These are phyloP conservation scores for Tiliqua scincoides DNA, from an alignment of 2,113 vertebrate species.

Conservation along the genomic window DNA sequence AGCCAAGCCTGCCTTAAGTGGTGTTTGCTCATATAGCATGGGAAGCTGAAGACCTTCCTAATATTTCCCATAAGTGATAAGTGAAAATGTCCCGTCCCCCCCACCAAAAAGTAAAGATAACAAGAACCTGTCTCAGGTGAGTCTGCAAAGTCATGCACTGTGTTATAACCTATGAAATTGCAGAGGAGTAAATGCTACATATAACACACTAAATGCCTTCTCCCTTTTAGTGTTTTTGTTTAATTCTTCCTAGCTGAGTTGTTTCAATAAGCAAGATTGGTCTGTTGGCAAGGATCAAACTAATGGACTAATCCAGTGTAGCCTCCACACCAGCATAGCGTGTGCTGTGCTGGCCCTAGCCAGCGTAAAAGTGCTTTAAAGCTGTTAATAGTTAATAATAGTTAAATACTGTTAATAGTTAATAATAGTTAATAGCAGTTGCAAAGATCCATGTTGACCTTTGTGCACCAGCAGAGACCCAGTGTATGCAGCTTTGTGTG, in stretches of 20 bases:
- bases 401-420: too few relatives aligned
- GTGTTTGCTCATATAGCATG: conserved; percentile 79
- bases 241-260: not conserved
- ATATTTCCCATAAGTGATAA: conserved; percentile 82
- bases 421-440: too few relatives aligned
- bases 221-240: not conserved
- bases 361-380: too few relatives aligned
- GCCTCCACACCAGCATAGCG: too few relatives aligned
- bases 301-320: too few relatives aligned
- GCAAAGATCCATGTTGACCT: too few relatives aligned
- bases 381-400: too few relatives aligned
- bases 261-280: not conserved
- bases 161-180: conserved; percentile 41
- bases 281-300: not conserved
- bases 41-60: conserved; percentile 80
- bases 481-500: too few relatives aligned
- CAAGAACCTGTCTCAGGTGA: not conserved
- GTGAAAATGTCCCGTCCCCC: conserved; percentile 35
- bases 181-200: conserved; percentile 49
- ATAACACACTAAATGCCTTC: not conserved
- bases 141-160: conserved; percentile 40
- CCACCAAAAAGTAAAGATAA: conserved; percentile 44
- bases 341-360: too few relatives aligned
- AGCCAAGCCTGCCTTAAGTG: conserved; percentile 90
- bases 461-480: too few relatives aligned